Conservation (phyloP, 2,797 vertebrate genomes). For the Tympanoctomys barrerae region DNA sequence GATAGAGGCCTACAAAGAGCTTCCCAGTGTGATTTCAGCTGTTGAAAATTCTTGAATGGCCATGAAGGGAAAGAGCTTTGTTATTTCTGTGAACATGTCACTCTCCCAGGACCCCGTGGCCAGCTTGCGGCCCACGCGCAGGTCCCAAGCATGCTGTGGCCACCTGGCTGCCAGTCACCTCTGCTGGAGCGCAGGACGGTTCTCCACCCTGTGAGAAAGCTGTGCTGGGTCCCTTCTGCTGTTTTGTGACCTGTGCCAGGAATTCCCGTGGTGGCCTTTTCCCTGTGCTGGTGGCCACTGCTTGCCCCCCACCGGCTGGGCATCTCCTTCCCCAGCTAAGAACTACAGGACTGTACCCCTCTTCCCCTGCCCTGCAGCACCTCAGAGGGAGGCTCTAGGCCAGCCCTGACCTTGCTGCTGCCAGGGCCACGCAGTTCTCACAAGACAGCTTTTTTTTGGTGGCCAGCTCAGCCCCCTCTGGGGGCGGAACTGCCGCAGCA, state of each 20-base stretch:
- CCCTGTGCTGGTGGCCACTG: background rate
- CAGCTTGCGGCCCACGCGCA: background rate
- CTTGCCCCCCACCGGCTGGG: background rate
- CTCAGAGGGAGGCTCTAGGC: background rate
- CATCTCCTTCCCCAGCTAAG: fast-evolving
- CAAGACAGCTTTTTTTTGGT: background rate
- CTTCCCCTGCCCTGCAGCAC: background rate
- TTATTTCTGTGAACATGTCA: background rate
- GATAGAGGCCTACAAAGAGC: background rate
- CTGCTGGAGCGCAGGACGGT: background rate
- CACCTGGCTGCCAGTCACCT: background rate
- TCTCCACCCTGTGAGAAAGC: fast-evolving
- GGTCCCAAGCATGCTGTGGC: background rate
- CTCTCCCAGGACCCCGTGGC: fast-evolving
- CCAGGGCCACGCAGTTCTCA: background rate
- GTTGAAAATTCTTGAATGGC: background rate
- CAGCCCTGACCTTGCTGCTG: background rate
- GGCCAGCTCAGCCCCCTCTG: too few relatives aligned
- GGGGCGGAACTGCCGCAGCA: too few relatives aligned
- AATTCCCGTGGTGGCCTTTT: background rate
- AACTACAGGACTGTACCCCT: background rate
- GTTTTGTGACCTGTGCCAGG: fast-evolving
- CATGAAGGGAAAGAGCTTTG: background rate
- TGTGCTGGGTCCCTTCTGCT: fast-evolving
- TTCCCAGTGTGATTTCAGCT: background rate